A percentile compares a stretch with the other conserved stretches of the same genome.
Evolutionary conservation across 1,140 invertebrate species (phyloP).

Genomic region (Antheraea pernyi): DNA sequence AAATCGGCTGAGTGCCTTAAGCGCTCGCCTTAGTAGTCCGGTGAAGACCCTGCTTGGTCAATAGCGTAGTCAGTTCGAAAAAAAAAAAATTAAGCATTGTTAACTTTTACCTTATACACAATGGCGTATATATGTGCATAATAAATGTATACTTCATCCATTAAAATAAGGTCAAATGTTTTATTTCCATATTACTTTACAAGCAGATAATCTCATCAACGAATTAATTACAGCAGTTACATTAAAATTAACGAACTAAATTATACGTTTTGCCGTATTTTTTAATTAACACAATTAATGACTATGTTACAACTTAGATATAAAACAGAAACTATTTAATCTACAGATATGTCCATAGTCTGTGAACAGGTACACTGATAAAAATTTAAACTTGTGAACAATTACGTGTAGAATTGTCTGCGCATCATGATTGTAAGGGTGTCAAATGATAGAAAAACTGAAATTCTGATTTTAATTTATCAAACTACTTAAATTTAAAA

Average conservation of each 20-base stretch:
- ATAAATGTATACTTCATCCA: conserved; percentile 4
- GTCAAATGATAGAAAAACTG: too few relatives aligned
- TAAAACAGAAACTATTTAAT: background rate
- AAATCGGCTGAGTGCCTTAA: too few relatives aligned
- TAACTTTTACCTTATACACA: background rate
- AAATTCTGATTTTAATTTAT: too few relatives aligned
- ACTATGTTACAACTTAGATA: background rate
- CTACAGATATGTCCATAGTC: background rate
- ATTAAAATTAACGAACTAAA: conserved; percentile 36
- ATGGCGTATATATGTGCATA: background rate
- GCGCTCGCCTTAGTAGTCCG: too few relatives aligned
- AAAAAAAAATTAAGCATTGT: background rate
- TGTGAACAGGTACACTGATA: background rate
- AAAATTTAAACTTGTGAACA: background rate
- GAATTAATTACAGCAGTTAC: conserved; percentile 45
- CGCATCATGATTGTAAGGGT: too few relatives aligned
- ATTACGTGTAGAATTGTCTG: too few relatives aligned
- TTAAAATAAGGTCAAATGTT: conserved; percentile 27
- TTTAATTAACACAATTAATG: conserved; percentile 1
- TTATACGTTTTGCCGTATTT: conserved; percentile 35
- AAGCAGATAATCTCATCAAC: conserved; percentile 52
- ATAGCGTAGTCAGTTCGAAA: too few relatives aligned
- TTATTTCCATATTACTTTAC: conserved; percentile 23
- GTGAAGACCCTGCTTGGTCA: too few relatives aligned
- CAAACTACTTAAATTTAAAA: too few relatives aligned